Evolutionary conservation across 2,113 vertebrate species (phyloP).

Genomic region (Polyodon spathula): DNA sequence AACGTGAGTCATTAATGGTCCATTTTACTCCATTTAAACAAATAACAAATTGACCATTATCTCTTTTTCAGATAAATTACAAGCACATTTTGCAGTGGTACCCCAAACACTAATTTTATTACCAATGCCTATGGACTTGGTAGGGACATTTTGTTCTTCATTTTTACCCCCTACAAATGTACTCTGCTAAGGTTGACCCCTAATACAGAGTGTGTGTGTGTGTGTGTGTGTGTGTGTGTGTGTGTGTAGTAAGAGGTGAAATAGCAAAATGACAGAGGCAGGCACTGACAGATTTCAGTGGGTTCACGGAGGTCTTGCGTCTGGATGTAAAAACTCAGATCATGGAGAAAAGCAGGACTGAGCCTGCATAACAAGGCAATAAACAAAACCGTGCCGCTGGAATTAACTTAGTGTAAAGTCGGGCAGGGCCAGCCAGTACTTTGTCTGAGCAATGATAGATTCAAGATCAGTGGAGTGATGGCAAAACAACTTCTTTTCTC

Average conservation of each 20-base stretch:
- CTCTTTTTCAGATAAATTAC: too few species aligned
- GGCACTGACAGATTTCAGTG: constrained; percentile 42
- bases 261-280: constrained; percentile 7
- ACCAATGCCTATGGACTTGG: too few species aligned
- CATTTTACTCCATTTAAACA: too few species aligned
- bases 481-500: constrained; percentile 29
- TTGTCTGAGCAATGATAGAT: constrained; percentile 49
- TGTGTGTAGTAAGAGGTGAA: constrained; percentile 1
- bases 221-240: too few species aligned
- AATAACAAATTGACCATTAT: too few species aligned
- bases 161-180: too few species aligned
- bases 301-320: constrained; percentile 41
- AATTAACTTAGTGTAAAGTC: constrained; percentile 47
- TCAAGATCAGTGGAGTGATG: constrained; percentile 41
- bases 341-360: constrained; percentile 40
- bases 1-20: too few species aligned
- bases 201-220: too few species aligned
- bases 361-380: constrained; percentile 40
- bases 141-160: too few species aligned
- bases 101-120: too few species aligned
- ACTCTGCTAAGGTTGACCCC: too few species aligned
- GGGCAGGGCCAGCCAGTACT: constrained; percentile 35
- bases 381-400: constrained; percentile 51
- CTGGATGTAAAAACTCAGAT: constrained; percentile 36
- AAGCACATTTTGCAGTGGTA: too few species aligned